Conservation (phyloP, 2,888 invertebrate species). For the Meliscaeva auricollis region DNA sequence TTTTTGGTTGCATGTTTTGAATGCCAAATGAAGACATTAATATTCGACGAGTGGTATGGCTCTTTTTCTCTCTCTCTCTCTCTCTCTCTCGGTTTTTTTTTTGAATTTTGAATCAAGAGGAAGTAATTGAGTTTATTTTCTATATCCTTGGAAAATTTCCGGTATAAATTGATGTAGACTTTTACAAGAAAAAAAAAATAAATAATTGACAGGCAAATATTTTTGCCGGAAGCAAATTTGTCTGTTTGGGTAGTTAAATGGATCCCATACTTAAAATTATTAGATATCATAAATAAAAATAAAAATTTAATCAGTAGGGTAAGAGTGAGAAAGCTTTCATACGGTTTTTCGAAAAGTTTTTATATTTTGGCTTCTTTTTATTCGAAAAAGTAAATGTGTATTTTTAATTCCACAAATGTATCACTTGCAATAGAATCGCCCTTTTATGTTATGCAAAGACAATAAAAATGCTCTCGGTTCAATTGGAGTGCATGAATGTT, state of each 20-base stretch:
- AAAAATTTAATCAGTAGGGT: no score
- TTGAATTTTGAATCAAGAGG: conserved; percentile 4
- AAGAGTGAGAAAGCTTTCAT: no score
- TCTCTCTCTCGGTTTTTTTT: not conserved
- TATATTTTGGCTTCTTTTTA: no score
- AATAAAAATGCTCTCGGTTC: no score
- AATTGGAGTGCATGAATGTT: no score
- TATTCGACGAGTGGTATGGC: not conserved
- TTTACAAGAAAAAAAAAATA: not conserved
- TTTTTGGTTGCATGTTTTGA: conserved; percentile 41
- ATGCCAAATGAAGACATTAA: conserved; percentile 52
- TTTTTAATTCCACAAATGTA: no score
- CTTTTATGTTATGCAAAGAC: no score
- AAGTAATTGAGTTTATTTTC: conserved; percentile 70
- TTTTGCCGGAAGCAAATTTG: conserved; percentile 20
- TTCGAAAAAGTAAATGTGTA: no score
- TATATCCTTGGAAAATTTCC: conserved; percentile 64
- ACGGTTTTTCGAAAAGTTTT: no score
- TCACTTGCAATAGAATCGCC: no score
- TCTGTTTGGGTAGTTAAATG: not conserved
- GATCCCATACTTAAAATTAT: not conserved
- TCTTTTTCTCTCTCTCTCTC: no score
- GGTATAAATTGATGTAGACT: conserved; percentile 42
- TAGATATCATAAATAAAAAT: no score
- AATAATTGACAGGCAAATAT: not conserved